phyloP scores from a whole-genome alignment of 1,140 invertebrate genomes.

The Trypoxylus dichotomus region DNA sequence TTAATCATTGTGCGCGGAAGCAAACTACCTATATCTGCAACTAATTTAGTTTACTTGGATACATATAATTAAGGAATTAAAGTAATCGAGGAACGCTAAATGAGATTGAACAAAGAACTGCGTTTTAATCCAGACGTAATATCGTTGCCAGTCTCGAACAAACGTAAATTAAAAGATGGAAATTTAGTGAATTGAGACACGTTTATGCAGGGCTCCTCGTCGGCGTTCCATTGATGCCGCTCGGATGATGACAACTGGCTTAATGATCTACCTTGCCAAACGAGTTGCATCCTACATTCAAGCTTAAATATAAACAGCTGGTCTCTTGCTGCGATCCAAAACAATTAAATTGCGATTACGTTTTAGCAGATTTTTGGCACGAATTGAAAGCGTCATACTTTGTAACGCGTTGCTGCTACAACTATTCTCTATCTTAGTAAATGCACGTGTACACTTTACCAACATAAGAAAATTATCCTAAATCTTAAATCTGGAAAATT shows the following conservation, averaged over 20 bases:
- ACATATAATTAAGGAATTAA: not conserved
- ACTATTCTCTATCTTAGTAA: too few species aligned
- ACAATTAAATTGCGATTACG: not conserved
- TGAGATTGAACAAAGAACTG: not conserved
- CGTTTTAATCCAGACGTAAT: not conserved
- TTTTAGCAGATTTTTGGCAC: not conserved
- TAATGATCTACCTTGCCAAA: not conserved
- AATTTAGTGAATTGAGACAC: not conserved
- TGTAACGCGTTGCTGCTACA: not conserved
- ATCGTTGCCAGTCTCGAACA: not conserved
- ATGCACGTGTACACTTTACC: too few species aligned
- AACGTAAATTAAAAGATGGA: not conserved
- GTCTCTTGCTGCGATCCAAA: not conserved
- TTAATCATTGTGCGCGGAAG: not conserved
- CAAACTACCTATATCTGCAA: not conserved
- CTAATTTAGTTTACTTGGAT: not conserved
- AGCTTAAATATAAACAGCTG: constrained; percentile 7
- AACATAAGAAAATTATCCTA: too few species aligned
- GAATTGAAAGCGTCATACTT: not conserved
- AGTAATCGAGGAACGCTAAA: not conserved
- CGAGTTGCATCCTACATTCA: not conserved
- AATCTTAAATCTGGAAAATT: too few species aligned
- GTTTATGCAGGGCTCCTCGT: not conserved
- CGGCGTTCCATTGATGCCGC: not conserved
- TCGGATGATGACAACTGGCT: not conserved